Conservation (phyloP, 2,888 invertebrate species). For the Lepidochrysops patricia region DNA sequence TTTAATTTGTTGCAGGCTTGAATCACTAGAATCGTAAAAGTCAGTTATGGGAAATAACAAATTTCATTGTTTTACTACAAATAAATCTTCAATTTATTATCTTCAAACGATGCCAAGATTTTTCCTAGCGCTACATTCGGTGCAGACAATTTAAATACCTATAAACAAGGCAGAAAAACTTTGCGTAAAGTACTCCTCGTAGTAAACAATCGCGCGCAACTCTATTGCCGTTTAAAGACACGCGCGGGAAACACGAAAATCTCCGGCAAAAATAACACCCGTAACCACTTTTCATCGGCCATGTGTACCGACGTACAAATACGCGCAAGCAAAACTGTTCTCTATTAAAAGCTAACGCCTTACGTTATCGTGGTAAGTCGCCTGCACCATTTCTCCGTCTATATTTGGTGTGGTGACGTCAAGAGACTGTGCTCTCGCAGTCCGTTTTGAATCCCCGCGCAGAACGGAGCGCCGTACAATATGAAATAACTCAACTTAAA, state of each 20-base stretch:
- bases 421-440: conserved; percentile 48
- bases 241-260: conserved; percentile 60
- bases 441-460: conserved; percentile 53
- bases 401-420: conserved; percentile 65
- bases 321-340: conserved; percentile 28
- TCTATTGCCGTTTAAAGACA: conserved; percentile 68
- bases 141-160: neutral
- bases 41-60: neutral
- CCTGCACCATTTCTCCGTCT: conserved; percentile 34
- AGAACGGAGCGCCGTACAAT: conserved; percentile 40
- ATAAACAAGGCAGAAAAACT: neutral
- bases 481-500: conserved; percentile 18
- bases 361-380: conserved; percentile 30
- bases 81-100: neutral
- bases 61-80: neutral
- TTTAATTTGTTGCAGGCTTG: too few species aligned
- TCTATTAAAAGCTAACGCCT: conserved; percentile 21
- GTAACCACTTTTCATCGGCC: conserved; percentile 48
- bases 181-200: neutral
- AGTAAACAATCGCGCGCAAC: conserved; percentile 51
- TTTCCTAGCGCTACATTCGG: neutral
- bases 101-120: neutral
- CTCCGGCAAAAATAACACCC: conserved; percentile 68
- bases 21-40: too few species aligned
- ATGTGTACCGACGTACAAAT: conserved; percentile 31